These are phyloP conservation scores for Arvicanthis niloticus DNA, from an alignment of 2,113 vertebrate species.

Conservation along the genomic window DNA sequence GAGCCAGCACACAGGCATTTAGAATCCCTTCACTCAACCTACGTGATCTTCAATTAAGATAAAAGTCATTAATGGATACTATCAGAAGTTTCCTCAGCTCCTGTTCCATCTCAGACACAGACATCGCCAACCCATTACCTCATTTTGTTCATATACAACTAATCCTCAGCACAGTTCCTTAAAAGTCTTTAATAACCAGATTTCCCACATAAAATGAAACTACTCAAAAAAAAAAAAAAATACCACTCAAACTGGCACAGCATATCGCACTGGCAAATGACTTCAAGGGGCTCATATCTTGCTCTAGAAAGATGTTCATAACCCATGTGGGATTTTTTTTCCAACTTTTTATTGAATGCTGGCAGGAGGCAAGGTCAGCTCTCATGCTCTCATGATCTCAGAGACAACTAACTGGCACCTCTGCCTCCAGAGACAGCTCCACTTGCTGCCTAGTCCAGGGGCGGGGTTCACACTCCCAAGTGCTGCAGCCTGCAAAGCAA, in stretches of 20 bases:
- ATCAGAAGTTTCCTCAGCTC: background rate
- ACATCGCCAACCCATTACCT: background rate
- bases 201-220: background rate
- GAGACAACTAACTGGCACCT: background rate
- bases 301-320: background rate
- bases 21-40: background rate
- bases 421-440: background rate
- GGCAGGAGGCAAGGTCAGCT: background rate
- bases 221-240: conserved; percentile 29
- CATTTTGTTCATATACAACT: background rate
- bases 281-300: background rate
- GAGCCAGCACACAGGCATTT: background rate
- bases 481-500: background rate
- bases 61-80: background rate
- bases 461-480: background rate
- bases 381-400: background rate
- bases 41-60: background rate
- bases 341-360: background rate
- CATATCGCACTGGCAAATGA: background rate
- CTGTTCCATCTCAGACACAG: background rate
- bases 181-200: background rate
- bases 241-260: conserved; percentile 45
- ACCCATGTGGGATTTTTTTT: background rate
- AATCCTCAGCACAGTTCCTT: background rate
- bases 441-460: background rate